phyloP scores from a whole-genome alignment of 1,140 invertebrate species.

The Venturia canescens region DNA sequence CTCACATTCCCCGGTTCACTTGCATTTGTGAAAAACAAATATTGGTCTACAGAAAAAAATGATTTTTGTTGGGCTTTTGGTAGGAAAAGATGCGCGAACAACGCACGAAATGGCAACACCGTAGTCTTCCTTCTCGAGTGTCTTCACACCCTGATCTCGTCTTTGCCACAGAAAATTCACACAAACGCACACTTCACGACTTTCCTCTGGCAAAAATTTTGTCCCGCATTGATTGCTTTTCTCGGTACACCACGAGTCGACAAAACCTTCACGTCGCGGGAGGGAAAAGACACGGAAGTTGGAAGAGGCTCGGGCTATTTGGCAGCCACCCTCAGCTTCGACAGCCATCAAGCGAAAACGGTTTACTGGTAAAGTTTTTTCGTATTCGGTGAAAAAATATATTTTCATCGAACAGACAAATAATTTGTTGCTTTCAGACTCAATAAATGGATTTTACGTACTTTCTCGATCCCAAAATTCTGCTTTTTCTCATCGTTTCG shows the following conservation, averaged over 20 bases:
- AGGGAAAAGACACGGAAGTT: constrained; percentile 79
- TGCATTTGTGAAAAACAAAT: constrained; percentile 23
- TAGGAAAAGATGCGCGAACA: constrained; percentile 75
- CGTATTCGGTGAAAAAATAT: no score
- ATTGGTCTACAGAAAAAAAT: constrained; percentile 1
- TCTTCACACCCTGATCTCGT: constrained; percentile 88
- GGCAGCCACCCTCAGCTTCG: constrained; percentile 84
- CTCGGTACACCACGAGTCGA: constrained; percentile 88
- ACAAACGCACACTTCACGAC: constrained; percentile 90
- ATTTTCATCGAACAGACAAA: no score
- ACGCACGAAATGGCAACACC: constrained; percentile 79
- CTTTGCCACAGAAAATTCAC: constrained; percentile 88
- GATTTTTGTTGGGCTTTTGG: constrained; percentile 53
- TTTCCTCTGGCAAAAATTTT: constrained; percentile 94
- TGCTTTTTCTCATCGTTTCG: no score
- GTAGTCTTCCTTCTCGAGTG: constrained; percentile 91
- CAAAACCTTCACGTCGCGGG: constrained; percentile 83
- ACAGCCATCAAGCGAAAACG: constrained; percentile 88
- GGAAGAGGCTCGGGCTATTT: constrained; percentile 85
- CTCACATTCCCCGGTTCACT: constrained; percentile 45
- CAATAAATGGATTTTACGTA: no score
- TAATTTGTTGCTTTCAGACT: no score
- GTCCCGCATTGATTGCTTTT: constrained; percentile 90
- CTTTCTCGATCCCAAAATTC: no score
- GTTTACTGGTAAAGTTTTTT: constrained; percentile 86